These are phyloP conservation scores for Drosophila histrio DNA, from an alignment of 2,888 invertebrate species.

Conservation along the genomic window DNA sequence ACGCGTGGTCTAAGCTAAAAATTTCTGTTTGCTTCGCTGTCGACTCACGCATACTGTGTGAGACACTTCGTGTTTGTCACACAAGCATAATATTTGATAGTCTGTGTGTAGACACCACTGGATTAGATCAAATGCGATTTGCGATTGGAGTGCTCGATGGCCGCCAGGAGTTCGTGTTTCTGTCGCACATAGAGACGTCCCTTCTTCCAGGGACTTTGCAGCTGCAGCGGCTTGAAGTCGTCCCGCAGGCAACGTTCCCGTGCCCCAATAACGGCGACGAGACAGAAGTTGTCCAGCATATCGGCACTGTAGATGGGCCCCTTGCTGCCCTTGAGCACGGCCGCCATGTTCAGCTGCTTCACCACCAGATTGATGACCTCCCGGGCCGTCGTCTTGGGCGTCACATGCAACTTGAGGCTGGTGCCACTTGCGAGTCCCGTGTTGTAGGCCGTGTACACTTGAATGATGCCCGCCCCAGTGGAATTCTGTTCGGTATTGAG, in stretches of 20 bases:
- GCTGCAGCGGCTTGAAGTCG: slow-evolving; percentile 95
- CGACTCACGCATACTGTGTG: too few relatives aligned
- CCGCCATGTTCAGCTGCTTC: slow-evolving; percentile 97
- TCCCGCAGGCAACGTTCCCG: slow-evolving; percentile 96
- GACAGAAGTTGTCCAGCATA: slow-evolving; percentile 94
- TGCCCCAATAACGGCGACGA: slow-evolving; percentile 97
- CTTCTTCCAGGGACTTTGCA: slow-evolving; percentile 98
- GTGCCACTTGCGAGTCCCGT: slow-evolving; percentile 97
- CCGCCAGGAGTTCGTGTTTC: slow-evolving; percentile 94
- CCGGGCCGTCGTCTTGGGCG: slow-evolving; percentile 95
- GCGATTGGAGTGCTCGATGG: slow-evolving; percentile 93
- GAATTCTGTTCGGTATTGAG: slow-evolving; percentile 57
- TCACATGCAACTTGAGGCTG: slow-evolving; percentile 96
- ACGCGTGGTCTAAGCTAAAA: too few relatives aligned
- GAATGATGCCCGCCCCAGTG: slow-evolving; percentile 84
- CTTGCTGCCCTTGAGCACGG: slow-evolving; percentile 92
- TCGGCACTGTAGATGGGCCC: slow-evolving; percentile 94
- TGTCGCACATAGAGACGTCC: slow-evolving; percentile 96
- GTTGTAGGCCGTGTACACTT: slow-evolving; percentile 98
- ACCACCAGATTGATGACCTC: slow-evolving; percentile 98
- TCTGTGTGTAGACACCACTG: too few relatives aligned
- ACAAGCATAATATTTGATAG: too few relatives aligned
- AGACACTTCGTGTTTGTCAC: too few relatives aligned
- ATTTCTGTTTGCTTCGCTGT: too few relatives aligned
- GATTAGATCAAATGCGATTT: slow-evolving; percentile 86